phyloP scores from a whole-genome alignment of 2,113 vertebrate species.

The Eurypyga helias region DNA sequence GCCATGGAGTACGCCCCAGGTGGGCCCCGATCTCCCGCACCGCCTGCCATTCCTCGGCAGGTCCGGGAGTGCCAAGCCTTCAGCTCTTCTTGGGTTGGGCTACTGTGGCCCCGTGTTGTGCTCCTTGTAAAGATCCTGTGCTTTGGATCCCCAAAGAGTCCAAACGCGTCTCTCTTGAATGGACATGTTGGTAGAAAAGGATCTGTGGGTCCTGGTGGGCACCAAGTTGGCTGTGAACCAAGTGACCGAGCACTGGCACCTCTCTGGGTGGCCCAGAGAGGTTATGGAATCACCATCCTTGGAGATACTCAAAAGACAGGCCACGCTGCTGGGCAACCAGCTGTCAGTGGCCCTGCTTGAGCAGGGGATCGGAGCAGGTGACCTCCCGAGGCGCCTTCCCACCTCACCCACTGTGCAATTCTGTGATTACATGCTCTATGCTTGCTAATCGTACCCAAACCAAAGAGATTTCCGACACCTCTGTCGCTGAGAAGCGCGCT shows the following conservation, averaged over 20 bases:
- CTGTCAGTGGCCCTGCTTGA: not conserved
- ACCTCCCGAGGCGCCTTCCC: not conserved
- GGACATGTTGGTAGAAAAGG: not conserved
- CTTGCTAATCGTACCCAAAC: not conserved
- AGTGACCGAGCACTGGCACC: not conserved
- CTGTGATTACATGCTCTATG: not conserved
- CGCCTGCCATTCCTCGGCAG: accelerated
- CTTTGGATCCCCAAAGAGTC: not conserved
- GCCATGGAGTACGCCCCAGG: slow-evolving; percentile 99
- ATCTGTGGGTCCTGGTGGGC: not conserved
- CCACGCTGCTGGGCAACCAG: not conserved
- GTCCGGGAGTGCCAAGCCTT: not conserved
- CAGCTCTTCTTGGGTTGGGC: not conserved
- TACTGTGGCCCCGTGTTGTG: not conserved
- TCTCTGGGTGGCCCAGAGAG: not conserved
- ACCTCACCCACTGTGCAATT: not conserved
- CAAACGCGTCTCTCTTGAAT: accelerated
- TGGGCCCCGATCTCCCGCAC: slow-evolving; percentile 2
- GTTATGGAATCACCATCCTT: not conserved
- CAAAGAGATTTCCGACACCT: not conserved
- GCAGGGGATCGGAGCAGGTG: not conserved
- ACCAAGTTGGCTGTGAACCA: not conserved
- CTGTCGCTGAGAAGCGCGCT: not conserved
- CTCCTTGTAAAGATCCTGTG: not conserved
- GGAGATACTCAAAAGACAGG: not conserved